Evolutionary conservation across 2,888 invertebrate species (phyloP), one percentile per base, ranked within the genome.

Genomic region (Ramazzottius varieornatus): DNA sequence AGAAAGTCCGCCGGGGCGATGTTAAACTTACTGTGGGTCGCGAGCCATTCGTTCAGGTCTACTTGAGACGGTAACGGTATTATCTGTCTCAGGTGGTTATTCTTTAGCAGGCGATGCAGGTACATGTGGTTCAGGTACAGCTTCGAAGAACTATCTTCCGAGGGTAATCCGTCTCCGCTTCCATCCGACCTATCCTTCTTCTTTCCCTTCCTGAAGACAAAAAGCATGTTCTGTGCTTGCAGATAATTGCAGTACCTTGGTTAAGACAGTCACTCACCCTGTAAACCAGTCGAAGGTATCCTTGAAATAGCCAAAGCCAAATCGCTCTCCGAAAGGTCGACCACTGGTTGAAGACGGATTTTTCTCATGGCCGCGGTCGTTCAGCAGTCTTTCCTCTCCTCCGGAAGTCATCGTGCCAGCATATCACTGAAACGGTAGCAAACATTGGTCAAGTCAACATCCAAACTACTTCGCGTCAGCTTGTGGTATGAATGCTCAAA

Each of bases 11-110:
- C 20, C 40, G 8, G 40, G 40, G 8, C 40, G 8, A 40, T 40
- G 8, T 13, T 40, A 40, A 40, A 40, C 40, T 83, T 78, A 92
- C 91, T 92, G 79, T 98, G 94, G 70, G 92, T 93, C 71, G 96
- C 96, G 74, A 98, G 84, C 96, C 98, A 98, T 82, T 98, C 98
- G 80, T 94, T 92, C 80, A 88, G 88, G 80, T 94, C 94, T 77
- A 98, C 83, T 70, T 92, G 92, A 71, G 85, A 84, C 72, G 96
- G 96, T 78, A 94, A 82, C 78, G 88, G 87, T 71, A 94, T 91
- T 76, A 96, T 82, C 79, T 88, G 84, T 77, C 86, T 84, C 81
- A 96, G 83, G 82, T 93, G 54, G 29, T 29, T 54, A 29, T 16
- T 54, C 54, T 54, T 16, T 8, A 54, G 4, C 4, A 54, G 24